Conservation (phyloP, 2,888 invertebrate species). For the Calameuta idolon region DNA sequence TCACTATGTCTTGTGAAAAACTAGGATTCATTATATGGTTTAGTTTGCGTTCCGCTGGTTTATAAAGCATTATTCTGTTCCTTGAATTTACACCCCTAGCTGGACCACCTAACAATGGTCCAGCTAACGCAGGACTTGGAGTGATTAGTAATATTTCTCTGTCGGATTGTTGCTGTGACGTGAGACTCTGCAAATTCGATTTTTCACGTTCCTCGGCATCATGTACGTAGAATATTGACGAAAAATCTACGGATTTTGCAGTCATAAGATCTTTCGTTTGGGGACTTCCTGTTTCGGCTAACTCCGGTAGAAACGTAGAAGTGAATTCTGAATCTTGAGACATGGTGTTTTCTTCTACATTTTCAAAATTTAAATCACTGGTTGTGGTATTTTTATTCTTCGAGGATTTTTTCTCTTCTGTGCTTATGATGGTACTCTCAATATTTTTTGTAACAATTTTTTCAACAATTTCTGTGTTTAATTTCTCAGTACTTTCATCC, state of each 20-base stretch:
- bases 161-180: neutral
- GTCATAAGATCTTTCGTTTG: neutral
- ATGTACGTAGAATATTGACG: neutral
- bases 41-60: neutral
- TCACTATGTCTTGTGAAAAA: neutral
- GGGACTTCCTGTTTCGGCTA: neutral
- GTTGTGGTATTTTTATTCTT: neutral
- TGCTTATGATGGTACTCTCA: neutral
- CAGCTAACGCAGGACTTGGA: neutral
- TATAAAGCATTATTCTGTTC: conserved; percentile 12
- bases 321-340: neutral
- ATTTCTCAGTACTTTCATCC: neutral
- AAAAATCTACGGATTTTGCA: neutral
- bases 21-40: neutral
- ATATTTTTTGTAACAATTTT: neutral
- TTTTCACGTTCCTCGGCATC: neutral
- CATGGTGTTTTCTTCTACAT: neutral
- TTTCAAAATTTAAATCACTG: neutral
- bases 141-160: neutral
- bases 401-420: neutral
- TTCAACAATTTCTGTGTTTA: neutral
- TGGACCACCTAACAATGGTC: conserved; percentile 1
- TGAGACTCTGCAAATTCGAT: neutral
- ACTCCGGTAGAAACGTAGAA: neutral
- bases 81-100: conserved; percentile 10